Conservation (phyloP, 2,888 invertebrate genomes). For the Drosophila pseudotalamancana region DNA sequence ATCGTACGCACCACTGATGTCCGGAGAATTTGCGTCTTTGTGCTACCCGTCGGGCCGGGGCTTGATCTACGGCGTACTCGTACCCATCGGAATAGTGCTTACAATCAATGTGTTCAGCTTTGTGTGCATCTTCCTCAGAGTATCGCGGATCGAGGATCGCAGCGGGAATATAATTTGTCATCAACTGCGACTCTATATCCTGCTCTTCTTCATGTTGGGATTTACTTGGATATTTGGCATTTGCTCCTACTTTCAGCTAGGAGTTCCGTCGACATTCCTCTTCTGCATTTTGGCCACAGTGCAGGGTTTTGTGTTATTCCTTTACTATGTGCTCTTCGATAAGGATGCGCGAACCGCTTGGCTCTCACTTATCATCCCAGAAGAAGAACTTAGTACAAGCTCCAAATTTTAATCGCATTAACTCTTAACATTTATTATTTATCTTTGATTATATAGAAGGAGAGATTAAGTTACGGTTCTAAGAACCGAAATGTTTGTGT, state of each 20-base stretch:
- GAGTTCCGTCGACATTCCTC: not conserved
- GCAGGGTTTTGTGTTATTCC: conserved; percentile 34
- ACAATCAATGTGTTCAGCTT: not conserved
- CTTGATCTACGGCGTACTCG: conserved; percentile 19
- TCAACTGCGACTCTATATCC: conserved; percentile 19
- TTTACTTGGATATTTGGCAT: conserved; percentile 42
- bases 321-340: conserved; percentile 17
- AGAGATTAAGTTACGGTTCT: no score
- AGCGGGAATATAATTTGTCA: not conserved
- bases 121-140: conserved; percentile 11
- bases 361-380: not conserved
- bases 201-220: conserved; percentile 33
- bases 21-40: not conserved
- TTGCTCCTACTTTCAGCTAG: conserved; percentile 15
- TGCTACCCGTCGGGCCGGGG: conserved; percentile 38
- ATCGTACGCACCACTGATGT: conserved; percentile 16
- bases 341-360: conserved; percentile 9
- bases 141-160: conserved; percentile 4
- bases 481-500: no score
- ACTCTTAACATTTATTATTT: not conserved
- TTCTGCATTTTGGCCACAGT: conserved; percentile 26
- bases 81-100: conserved; percentile 36
- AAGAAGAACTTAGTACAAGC: no score
- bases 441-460: no score
- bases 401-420: no score